Base-by-base conservation (phyloP, 2,113 vertebrate species). In the Sigmodon hispidus region DNA sequence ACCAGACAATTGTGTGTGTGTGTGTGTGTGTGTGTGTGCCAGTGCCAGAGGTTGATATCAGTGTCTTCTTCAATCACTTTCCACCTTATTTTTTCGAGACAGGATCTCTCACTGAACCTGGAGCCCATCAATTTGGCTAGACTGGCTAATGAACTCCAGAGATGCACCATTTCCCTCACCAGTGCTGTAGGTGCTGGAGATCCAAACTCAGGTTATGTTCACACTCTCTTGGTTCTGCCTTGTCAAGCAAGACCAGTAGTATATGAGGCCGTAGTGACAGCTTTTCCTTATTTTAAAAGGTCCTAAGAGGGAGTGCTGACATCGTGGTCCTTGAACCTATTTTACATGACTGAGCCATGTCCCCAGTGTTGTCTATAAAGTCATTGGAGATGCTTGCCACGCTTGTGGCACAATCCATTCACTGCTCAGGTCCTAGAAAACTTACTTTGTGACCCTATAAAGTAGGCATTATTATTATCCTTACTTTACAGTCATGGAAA, bases 211-310 rank as follows among this genome's bases (percentile, higher is more conserved):
- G 31, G 48, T 1, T 57, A n/a, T n/a, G n/a, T n/a, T n/a, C n/a
- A n/a, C n/a, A n/a, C n/a, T 96, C 79, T 95, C 10, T 63, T 72
- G 36, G 75, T 73, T 93, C 73, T 94, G 63, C 45, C 52, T 92
- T 92, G 50, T 76, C 50, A 89, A 92, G 55, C 43, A 92, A 93
- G 55, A 73, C 48, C 15, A 77, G 31, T 5, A 67, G 26, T 61
- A 50, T 61, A 52, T 19, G 72, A 95, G 12, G 87, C 40, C 45
- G 57, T 48, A 73, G 7, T 94, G 40, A 93, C 34, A 83, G 7
- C 36, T 85, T 93, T 67, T 84, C 65, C 55, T 91, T 86, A 4
- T 91, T 93, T 77, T 77, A 93, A 96, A 69, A 91, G 40, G n/a
- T n/a, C 17, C 75, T 21, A 77, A 24, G 80, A 16, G 17, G 26